phyloP scores from a whole-genome alignment of 2,888 invertebrate genomes.

The Himalopsyche tibetana region DNA sequence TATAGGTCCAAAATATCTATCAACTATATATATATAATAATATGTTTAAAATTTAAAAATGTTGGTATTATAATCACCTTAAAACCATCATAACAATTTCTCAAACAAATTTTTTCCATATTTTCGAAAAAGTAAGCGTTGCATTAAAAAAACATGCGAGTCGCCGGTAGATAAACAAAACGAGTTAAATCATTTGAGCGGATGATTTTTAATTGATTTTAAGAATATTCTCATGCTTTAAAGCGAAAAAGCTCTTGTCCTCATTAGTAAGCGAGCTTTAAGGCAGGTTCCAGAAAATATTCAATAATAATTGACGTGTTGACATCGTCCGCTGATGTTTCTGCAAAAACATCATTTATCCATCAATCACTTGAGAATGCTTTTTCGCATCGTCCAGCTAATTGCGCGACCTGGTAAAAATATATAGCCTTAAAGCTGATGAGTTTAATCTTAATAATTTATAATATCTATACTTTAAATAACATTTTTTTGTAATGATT shows the following conservation, averaged over 20 bases:
- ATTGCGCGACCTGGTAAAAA: constrained; percentile 18
- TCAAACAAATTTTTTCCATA: no score
- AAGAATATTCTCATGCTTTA: constrained; percentile 37
- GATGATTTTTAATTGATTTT: constrained; percentile 34
- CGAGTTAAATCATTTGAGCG: constrained; percentile 7
- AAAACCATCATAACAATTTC: no score
- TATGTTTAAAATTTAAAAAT: no score
- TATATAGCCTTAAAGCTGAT: background rate
- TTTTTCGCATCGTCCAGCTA: constrained; percentile 14
- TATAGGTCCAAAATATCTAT: no score
- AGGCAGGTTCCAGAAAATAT: constrained; percentile 44
- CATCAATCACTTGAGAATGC: constrained; percentile 39
- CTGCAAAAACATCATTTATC: constrained; percentile 39
- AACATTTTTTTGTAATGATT: background rate
- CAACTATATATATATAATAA: no score
- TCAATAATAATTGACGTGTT: constrained; percentile 47
- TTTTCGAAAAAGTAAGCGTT: no score
- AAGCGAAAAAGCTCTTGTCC: constrained; percentile 41
- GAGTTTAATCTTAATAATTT: background rate
- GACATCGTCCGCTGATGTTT: constrained; percentile 36
- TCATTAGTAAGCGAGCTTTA: constrained; percentile 43
- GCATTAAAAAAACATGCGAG: background rate
- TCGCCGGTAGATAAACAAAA: background rate
- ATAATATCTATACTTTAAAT: background rate
- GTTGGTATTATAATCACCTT: no score